Evolutionary conservation across 2,888 invertebrate species (phyloP).

Genomic region (Erebia ligea): DNA sequence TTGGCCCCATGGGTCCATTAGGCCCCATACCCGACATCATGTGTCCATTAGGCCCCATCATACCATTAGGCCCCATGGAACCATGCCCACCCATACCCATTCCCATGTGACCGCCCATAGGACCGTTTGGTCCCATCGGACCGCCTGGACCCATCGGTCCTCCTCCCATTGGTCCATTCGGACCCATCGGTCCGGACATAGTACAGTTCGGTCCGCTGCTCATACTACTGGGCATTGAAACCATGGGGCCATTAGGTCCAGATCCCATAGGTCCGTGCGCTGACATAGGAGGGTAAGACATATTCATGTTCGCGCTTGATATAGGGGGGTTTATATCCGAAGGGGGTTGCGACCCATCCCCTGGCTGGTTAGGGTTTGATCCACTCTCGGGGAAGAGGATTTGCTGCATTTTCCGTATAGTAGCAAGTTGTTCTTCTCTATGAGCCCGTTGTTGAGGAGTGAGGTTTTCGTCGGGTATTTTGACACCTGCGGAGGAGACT

Average conservation of each 20-base stretch:
- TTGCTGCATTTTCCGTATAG: constrained; percentile 95
- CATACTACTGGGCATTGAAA: constrained; percentile 75
- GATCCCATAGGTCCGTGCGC: constrained; percentile 72
- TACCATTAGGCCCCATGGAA: constrained; percentile 69
- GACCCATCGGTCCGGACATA: constrained; percentile 74
- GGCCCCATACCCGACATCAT: constrained; percentile 77
- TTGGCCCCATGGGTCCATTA: constrained; percentile 78
- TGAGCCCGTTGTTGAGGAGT: constrained; percentile 98
- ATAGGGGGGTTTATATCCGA: constrained; percentile 71
- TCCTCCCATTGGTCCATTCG: constrained; percentile 57
- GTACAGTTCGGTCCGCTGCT: constrained; percentile 77
- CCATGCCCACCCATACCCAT: constrained; percentile 69
- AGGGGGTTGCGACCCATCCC: constrained; percentile 63
- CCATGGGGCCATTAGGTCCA: constrained; percentile 75
- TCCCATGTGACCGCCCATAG: constrained; percentile 69
- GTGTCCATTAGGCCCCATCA: constrained; percentile 74
- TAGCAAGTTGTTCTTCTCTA: constrained; percentile 96
- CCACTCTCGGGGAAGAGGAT: constrained; percentile 94
- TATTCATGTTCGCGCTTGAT: constrained; percentile 69
- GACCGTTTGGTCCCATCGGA: constrained; percentile 65
- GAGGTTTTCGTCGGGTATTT: constrained; percentile 97
- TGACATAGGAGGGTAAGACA: constrained; percentile 73
- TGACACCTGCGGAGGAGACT: constrained; percentile 84
- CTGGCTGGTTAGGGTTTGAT: constrained; percentile 60
- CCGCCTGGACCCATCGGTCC: constrained; percentile 63